Percentiles rank a stretch among this genome's conserved stretches.
Conservation (phyloP, 1,140 invertebrate species). For the Apis cerana region DNA sequence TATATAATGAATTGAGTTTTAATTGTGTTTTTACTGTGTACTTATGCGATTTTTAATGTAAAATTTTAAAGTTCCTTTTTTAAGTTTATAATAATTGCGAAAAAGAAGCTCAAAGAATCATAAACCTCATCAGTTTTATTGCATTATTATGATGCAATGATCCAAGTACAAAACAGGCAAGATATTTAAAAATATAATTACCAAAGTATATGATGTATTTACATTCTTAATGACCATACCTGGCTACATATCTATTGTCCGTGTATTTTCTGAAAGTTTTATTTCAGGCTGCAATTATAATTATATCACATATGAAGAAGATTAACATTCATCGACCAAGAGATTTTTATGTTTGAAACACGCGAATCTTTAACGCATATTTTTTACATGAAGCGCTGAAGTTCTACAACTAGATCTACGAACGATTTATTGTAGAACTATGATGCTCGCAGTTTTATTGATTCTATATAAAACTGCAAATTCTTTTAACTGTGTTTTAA, state of each 20-base stretch:
- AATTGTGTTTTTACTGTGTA: not conserved
- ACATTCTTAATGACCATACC: slow-evolving; percentile 38
- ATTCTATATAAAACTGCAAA: not conserved
- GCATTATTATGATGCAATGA: slow-evolving; percentile 20
- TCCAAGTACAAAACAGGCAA: slow-evolving; percentile 57
- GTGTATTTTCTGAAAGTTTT: slow-evolving; percentile 39
- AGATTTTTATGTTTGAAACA: not conserved
- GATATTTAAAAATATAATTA: slow-evolving; percentile 17
- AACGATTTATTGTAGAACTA: not conserved
- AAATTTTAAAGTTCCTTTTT: not conserved
- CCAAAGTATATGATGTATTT: not conserved
- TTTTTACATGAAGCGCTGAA: not conserved
- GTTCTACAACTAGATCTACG: slow-evolving; percentile 3
- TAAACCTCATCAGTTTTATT: slow-evolving; percentile 25
- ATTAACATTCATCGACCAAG: slow-evolving; percentile 33
- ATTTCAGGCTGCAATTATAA: slow-evolving; percentile 29
- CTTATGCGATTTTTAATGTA: not conserved
- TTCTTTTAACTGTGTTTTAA: not conserved
- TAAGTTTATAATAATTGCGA: not conserved
- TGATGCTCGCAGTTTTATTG: not conserved
- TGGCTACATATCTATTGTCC: slow-evolving; percentile 50
- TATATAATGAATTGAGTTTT: not conserved
- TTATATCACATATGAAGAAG: not conserved
- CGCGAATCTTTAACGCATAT: not conserved
- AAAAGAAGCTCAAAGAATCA: not conserved